Conservation (phyloP, 1,140 invertebrate species). For the Campodea augens region DNA sequence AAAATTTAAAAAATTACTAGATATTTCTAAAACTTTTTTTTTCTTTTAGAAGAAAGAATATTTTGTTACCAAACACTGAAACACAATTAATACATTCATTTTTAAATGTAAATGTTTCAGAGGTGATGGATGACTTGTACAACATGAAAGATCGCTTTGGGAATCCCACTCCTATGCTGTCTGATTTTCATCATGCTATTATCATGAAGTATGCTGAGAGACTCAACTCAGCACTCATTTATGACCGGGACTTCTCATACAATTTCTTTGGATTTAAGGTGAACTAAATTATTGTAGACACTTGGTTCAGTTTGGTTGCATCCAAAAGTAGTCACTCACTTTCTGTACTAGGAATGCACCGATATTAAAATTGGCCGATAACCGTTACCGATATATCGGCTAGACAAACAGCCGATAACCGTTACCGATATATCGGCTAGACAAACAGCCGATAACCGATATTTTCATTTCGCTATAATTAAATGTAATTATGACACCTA, state of each 20-base stretch:
- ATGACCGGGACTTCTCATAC: conserved; percentile 92
- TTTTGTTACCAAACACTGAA: too few species aligned
- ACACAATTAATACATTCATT: conserved; percentile 6
- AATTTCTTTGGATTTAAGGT: conserved; percentile 98
- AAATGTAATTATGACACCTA: too few species aligned
- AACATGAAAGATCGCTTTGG: conserved; percentile 49
- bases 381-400: too few species aligned
- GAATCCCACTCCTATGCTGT: conserved; percentile 58
- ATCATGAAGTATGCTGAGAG: conserved; percentile 70
- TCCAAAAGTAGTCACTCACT: too few species aligned
- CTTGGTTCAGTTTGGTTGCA: conserved; percentile 4
- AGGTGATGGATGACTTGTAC: conserved; percentile 77
- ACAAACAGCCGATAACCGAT: too few species aligned
- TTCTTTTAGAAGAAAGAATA: conserved; percentile 3
- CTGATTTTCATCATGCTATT: conserved; percentile 59
- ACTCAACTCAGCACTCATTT: conserved; percentile 91
- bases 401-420: too few species aligned
- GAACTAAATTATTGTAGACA: conserved; percentile 9
- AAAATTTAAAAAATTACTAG: too few species aligned
- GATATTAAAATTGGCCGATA: too few species aligned
- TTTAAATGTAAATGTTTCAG: conserved; percentile 32
- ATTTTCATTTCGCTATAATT: too few species aligned
- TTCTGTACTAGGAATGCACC: too few species aligned
- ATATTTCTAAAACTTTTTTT: neutral
- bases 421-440: too few species aligned